phyloP scores from a whole-genome alignment of 2,797 vertebrate species.

The Anguilla pacifica region DNA sequence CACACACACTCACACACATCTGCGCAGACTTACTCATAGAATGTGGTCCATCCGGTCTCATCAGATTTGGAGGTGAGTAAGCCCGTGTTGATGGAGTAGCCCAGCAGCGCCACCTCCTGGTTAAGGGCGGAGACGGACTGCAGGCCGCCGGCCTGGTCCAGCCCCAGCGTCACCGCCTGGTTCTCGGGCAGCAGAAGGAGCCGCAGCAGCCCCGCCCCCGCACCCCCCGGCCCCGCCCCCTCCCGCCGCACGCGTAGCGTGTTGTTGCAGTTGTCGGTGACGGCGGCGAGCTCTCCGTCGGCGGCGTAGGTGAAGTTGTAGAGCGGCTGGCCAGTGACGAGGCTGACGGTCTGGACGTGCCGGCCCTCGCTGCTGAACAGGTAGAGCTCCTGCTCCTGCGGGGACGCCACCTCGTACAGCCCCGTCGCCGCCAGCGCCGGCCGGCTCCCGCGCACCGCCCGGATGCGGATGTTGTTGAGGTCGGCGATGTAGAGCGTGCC shows the following conservation, averaged over 20 bases:
- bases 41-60: slow-evolving; percentile 98
- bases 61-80: slow-evolving; percentile 96
- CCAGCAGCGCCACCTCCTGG: slow-evolving; percentile 92
- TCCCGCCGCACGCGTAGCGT: slow-evolving; percentile 90
- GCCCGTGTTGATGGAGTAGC: slow-evolving; percentile 90
- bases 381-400: slow-evolving; percentile 94
- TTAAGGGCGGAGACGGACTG: slow-evolving; percentile 88
- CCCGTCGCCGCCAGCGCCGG: slow-evolving; percentile 83
- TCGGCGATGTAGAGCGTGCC: slow-evolving; percentile 95
- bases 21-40: slow-evolving; percentile 90
- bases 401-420: slow-evolving; percentile 93
- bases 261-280: slow-evolving; percentile 93
- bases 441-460: slow-evolving; percentile 90
- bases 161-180: slow-evolving; percentile 90
- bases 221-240: slow-evolving; percentile 74
- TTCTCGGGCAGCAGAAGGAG: slow-evolving; percentile 93
- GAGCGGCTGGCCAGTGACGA: slow-evolving; percentile 93
- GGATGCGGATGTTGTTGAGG: slow-evolving; percentile 96
- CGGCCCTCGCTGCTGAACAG: slow-evolving; percentile 92
- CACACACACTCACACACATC: slow-evolving; percentile 31
- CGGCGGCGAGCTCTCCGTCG: slow-evolving; percentile 81
- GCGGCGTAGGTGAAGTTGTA: slow-evolving; percentile 94
- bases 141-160: slow-evolving; percentile 87
- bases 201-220: slow-evolving; percentile 80
- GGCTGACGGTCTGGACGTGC: slow-evolving; percentile 92